Base-by-base conservation (phyloP, 2,888 invertebrate genomes). In the Phyllotreta striolata region DNA sequence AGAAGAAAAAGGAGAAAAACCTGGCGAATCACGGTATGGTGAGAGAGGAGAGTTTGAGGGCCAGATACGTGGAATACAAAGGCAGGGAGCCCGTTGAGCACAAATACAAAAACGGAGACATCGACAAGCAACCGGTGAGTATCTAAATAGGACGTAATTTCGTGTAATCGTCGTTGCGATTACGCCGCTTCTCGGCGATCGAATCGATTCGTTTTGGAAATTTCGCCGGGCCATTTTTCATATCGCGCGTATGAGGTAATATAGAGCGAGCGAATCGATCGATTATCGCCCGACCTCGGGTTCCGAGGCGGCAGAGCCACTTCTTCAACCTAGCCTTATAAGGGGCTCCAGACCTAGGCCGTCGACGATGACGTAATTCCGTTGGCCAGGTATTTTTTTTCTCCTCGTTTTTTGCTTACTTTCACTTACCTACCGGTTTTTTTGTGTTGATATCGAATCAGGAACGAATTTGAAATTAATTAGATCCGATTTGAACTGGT, bases 31-130 rank as follows among this genome's bases (percentile, higher is more conserved):
- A 78, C 71, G 75, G 76, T 73, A 84, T 85, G 84, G 85, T 84
- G 44, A 81, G 83, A 12, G 86, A 86, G 73, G 84, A 84, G 72
- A 86, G 84, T 72, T 80, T 86, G 76, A 81, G 85, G 67, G 81
- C 84, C 41, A 78, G 86, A 61, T 84, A 88, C 79, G 85, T 85
- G 65, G 86, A 89, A 72, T 88, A 90, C 79, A 82, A 83, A 73
- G 83, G 80, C n/a, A 84, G 83, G 38, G 86, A 85, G 65, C 68
- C 76, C 38, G 64, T 74, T 41, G 81, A 85, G 62, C 67, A 73
- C 10, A 75, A 73, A 63, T 67, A 66, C 10, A 73, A 72, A 56
- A 75, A 73, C 65, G 84, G 85, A 69, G 83, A 83, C 55, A 79
- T 76, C 43, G 82, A 76, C 40, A 64, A 71, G 14, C 74, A 75